phyloP scores from a whole-genome alignment of 2,113 vertebrate species.

The Laticauda colubrina region DNA sequence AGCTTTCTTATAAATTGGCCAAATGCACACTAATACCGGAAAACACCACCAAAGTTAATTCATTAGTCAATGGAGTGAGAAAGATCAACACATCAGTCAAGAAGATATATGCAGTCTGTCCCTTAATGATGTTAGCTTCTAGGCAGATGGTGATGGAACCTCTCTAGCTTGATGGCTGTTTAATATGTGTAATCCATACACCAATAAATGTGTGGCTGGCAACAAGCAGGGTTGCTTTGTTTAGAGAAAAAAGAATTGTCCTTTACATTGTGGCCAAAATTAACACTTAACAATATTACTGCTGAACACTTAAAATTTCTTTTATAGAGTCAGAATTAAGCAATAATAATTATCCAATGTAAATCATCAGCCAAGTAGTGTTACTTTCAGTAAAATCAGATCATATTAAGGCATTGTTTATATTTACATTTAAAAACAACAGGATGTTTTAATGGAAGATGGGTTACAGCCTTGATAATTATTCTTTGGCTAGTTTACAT shows the following conservation, averaged over 20 bases:
- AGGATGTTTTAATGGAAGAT: conserved; percentile 37
- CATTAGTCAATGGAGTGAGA: conserved; percentile 59
- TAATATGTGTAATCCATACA: conserved; percentile 58
- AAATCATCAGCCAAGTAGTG: conserved; percentile 12
- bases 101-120: conserved; percentile 59
- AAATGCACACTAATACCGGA: conserved; percentile 29
- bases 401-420: conserved; percentile 29
- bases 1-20: conserved; percentile 48
- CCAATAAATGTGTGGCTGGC: conserved; percentile 57
- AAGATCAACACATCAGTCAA: conserved; percentile 49
- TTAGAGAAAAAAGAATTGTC: conserved; percentile 26
- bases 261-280: conserved; percentile 19
- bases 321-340: conserved; percentile 43
- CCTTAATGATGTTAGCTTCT: conserved; percentile 62
- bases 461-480: conserved; percentile 35
- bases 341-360: conserved; percentile 34
- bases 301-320: background rate
- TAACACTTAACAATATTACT: conserved; percentile 39
- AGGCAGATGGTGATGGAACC: conserved; percentile 55
- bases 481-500: conserved; percentile 22
- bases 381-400: conserved; percentile 16
- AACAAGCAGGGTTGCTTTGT: conserved; percentile 41
- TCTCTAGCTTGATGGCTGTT: conserved; percentile 54
- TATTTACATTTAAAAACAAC: background rate
- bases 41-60: conserved; percentile 45